Percentiles rank a stretch among this genome's conserved stretches.
Evolutionary conservation across 1,140 invertebrate genomes (phyloP).

Genomic region (Ceratina calcarata): DNA sequence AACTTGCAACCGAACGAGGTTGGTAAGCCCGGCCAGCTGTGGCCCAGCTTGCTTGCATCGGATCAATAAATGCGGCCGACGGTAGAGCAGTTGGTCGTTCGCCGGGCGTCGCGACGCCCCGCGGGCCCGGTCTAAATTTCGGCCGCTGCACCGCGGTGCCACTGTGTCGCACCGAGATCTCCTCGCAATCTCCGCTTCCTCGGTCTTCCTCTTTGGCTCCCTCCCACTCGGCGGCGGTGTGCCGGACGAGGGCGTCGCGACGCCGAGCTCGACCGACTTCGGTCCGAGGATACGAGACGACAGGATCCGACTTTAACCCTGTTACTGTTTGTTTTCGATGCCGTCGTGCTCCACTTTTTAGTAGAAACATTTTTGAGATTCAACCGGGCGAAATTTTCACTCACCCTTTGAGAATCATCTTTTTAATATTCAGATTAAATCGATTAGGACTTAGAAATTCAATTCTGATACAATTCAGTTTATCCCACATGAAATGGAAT

Average conservation of each 20-base stretch:
- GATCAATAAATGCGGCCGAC: slow-evolving; percentile 61
- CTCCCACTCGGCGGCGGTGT: neutral
- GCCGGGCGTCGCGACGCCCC: slow-evolving; percentile 23
- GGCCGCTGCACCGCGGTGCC: slow-evolving; percentile 58
- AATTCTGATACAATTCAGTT: too few species aligned
- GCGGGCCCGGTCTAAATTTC: slow-evolving; percentile 49
- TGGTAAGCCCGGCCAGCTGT: slow-evolving; percentile 59
- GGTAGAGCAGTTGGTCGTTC: slow-evolving; percentile 40
- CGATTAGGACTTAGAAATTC: too few species aligned
- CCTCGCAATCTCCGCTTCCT: slow-evolving; percentile 15
- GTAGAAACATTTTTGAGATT: too few species aligned
- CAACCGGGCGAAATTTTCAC: too few species aligned
- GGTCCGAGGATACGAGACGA: too few species aligned
- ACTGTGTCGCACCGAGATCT: slow-evolving; percentile 55
- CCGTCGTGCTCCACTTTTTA: too few species aligned
- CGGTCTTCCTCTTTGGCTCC: slow-evolving; percentile 16
- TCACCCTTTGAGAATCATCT: too few species aligned
- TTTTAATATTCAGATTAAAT: too few species aligned
- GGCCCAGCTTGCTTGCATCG: slow-evolving; percentile 55
- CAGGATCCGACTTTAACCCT: too few species aligned
- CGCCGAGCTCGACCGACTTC: slow-evolving; percentile 5
- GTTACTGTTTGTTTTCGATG: too few species aligned
- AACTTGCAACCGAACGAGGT: slow-evolving; percentile 45
- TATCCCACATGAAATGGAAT: neutral
- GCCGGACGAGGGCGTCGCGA: slow-evolving; percentile 30